Evolutionary conservation across 2,797 vertebrate species (phyloP).

Genomic region (Gymnopithys bicolor): DNA sequence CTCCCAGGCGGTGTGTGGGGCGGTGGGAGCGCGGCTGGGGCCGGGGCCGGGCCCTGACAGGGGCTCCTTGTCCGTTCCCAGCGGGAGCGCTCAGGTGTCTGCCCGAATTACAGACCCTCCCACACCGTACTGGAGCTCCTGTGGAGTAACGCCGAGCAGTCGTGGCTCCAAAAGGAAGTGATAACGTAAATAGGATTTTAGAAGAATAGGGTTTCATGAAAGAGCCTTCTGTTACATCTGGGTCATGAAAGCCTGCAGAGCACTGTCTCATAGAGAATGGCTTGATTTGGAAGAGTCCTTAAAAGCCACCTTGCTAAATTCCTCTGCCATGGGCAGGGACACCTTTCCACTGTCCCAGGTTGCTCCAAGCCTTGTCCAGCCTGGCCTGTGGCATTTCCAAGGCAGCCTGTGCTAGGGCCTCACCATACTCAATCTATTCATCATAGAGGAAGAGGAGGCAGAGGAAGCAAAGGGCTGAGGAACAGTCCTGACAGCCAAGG

Average conservation of each 20-base stretch:
- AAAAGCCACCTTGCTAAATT: too few species aligned
- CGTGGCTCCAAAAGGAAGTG: background rate
- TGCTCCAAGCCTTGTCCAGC: too few species aligned
- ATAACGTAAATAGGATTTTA: background rate
- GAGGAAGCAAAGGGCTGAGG: background rate
- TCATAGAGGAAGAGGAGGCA: background rate
- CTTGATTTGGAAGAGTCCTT: background rate
- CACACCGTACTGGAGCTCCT: background rate
- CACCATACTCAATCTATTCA: too few species aligned
- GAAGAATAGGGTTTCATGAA: rapidly evolving
- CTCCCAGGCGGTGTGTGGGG: too few species aligned
- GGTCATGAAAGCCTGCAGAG: too few species aligned
- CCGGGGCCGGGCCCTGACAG: rapidly evolving
- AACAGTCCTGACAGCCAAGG: background rate
- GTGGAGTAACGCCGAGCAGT: background rate
- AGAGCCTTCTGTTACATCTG: background rate
- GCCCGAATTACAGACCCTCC: rapidly evolving
- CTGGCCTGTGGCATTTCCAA: too few species aligned
- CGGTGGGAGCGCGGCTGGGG: rapidly evolving
- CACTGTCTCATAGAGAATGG: rapidly evolving
- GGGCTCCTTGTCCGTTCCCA: background rate
- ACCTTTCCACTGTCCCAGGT: rapidly evolving
- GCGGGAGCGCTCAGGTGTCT: background rate
- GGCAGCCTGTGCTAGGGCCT: background rate
- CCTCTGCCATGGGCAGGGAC: too few species aligned